phyloP scores from a whole-genome alignment of 2,888 invertebrate genomes.

The Polylopha cassiicola region DNA sequence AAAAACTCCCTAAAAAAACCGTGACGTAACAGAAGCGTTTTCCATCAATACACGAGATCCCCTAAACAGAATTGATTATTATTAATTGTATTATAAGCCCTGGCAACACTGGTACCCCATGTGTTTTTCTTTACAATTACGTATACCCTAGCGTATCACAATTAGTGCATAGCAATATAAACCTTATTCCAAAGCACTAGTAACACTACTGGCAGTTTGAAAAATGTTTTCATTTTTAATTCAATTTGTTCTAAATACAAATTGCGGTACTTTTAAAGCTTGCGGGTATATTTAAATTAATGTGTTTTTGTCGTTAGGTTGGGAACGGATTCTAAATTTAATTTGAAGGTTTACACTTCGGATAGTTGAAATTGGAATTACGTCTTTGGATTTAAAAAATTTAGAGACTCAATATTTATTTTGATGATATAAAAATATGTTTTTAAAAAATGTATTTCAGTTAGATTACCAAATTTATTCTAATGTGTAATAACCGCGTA shows the following conservation, averaged over 20 bases:
- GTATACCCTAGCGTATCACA: slow-evolving; percentile 37
- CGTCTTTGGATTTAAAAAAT: too few species aligned
- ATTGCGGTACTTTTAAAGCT: slow-evolving; percentile 56
- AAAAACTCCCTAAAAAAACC: slow-evolving; percentile 16
- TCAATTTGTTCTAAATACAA: slow-evolving; percentile 63
- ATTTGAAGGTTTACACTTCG: too few species aligned
- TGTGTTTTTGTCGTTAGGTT: slow-evolving; percentile 56
- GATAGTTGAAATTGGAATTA: too few species aligned
- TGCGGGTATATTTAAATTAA: slow-evolving; percentile 62
- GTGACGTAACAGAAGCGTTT: slow-evolving; percentile 27
- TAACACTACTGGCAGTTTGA: slow-evolving; percentile 10
- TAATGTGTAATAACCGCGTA: too few species aligned
- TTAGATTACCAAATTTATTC: too few species aligned
- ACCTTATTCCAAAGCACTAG: slow-evolving; percentile 27
- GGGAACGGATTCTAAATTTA: slow-evolving; percentile 45
- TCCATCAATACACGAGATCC: slow-evolving; percentile 40
- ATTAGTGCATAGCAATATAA: slow-evolving; percentile 28
- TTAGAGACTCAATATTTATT: too few species aligned
- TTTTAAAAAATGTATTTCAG: too few species aligned
- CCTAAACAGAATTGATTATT: slow-evolving; percentile 60
- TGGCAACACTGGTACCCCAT: slow-evolving; percentile 56
- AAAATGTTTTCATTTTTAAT: slow-evolving; percentile 49
- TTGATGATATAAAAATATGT: too few species aligned
- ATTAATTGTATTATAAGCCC: slow-evolving; percentile 71
- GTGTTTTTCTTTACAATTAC: slow-evolving; percentile 73